phyloP scores from a whole-genome alignment of 2,113 vertebrate species.

The Pseudolaguvia tuberculata region DNA sequence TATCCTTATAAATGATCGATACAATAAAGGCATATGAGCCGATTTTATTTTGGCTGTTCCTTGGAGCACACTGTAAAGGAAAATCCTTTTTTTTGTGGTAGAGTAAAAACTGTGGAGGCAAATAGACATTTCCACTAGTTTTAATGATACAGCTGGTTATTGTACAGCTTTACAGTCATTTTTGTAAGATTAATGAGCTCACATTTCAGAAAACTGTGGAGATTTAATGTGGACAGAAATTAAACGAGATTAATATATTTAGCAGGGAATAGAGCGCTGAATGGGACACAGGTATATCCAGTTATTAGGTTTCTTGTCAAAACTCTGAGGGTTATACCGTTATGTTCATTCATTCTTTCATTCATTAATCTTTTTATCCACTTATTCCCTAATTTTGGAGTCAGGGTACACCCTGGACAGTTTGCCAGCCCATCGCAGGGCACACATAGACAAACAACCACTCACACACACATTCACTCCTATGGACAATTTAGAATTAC shows the following conservation, averaged over 20 bases:
- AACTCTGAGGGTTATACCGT: too few species aligned
- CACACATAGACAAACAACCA: too few species aligned
- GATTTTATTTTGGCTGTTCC: neutral
- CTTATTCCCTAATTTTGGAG: too few species aligned
- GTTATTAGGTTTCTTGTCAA: neutral
- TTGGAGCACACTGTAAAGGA: neutral
- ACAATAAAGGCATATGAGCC: slow-evolving; percentile 5
- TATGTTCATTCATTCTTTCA: too few species aligned
- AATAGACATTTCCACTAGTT: neutral
- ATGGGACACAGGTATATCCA: neutral
- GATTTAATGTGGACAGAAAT: neutral
- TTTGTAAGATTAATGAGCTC: slow-evolving; percentile 8
- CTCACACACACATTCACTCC: too few species aligned
- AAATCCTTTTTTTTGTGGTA: neutral
- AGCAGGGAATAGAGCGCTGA: neutral
- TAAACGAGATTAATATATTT: neutral
- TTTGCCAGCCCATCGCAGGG: too few species aligned
- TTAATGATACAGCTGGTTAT: neutral
- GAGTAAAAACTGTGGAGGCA: neutral
- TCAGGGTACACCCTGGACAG: too few species aligned
- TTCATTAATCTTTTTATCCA: too few species aligned
- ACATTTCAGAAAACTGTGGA: neutral
- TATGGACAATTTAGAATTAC: too few species aligned
- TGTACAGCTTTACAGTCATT: neutral
- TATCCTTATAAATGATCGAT: slow-evolving; percentile 13